Percentiles rank a stretch among this genome's conserved stretches.
Conservation (phyloP, 1,140 invertebrate species). For the Conopomorpha cramerella region DNA sequence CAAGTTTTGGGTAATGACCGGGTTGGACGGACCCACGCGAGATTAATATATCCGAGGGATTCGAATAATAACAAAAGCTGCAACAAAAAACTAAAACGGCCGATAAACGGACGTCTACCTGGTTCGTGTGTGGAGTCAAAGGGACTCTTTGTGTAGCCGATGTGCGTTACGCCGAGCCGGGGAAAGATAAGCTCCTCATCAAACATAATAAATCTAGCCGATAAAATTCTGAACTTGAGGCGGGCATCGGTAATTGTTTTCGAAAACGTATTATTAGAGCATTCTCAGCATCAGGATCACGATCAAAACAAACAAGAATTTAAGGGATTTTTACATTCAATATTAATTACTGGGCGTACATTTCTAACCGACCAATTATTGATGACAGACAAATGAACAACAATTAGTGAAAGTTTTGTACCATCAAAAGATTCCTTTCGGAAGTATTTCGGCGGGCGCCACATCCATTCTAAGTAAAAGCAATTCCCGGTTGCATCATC, state of each 20-base stretch:
- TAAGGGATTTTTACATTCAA: too few species aligned
- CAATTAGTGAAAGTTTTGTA: too few species aligned
- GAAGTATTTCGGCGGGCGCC: too few species aligned
- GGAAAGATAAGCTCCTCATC: constrained; percentile 41
- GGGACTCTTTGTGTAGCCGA: constrained; percentile 8
- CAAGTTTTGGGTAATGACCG: constrained; percentile 49
- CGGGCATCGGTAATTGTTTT: constrained; percentile 44
- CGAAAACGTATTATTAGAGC: constrained; percentile 36
- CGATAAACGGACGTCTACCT: constrained; percentile 50
- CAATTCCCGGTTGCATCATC: too few species aligned
- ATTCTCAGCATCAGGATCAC: too few species aligned
- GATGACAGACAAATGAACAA: too few species aligned
- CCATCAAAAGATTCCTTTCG: too few species aligned
- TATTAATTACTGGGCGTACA: too few species aligned
- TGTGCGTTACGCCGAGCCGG: constrained; percentile 9
- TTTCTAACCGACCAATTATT: too few species aligned
- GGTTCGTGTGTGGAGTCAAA: constrained; percentile 22
- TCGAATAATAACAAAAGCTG: constrained; percentile 44
- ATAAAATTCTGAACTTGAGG: constrained; percentile 47
- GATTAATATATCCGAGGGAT: constrained; percentile 54
- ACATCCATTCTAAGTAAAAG: too few species aligned
- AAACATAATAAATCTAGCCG: constrained; percentile 54
- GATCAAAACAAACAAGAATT: too few species aligned
- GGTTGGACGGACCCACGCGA: constrained; percentile 37
- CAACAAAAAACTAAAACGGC: constrained; percentile 51